Evolutionary conservation across 2,888 invertebrate species (phyloP), one percentile per base, ranked within the genome.

Genomic region (Tenthredo mesomela): DNA sequence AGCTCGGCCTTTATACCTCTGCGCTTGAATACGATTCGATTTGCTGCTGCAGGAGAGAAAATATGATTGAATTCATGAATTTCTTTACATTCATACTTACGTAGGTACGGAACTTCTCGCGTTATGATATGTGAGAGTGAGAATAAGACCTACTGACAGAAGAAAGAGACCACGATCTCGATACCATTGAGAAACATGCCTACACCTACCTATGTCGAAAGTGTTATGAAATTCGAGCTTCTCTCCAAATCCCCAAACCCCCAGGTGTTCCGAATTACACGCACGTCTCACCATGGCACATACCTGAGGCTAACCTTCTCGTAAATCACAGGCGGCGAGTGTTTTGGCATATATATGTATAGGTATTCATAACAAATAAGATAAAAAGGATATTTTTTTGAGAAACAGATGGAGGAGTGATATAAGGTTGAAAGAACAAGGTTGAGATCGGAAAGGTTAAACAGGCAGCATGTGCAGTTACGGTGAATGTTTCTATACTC

Each of bases 141-240:
- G 29, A 80, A 61, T 37, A 40, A 58, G 43, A 80, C 21, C 40
- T n/a, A 80, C 61, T 33, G 54, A 50, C 77, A 54, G n/a, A 54
- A 7, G 54, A 47, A 50, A 29, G 21, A 80, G 21, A 29, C 37
- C n/a, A 80, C 80, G 61, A 37, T 65, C 40, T 25, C 33, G 61
- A 65, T 47, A 80, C n/a, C 50, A 37, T 80, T 61, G 80, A 65
- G 80, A 80, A 61, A 80, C 43, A 33, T 29, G 54, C 37, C 15
- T 37, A 15, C n/a, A 61, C 40, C 40, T 43, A 43, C 43, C 61
- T 25, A 0, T 25, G 43, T 80, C 37, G 58, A 80, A 80, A 65
- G 61, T 80, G 47, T 67, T 82, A 82, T 70, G 82, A 70, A 82
- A 82, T 70, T 29, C 25, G 67, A 82, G 70, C 82, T 82, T 82